A percentile compares a stretch with the other conserved stretches of the same genome.
These are phyloP conservation scores for Columba guinea DNA, from an alignment of 2,797 vertebrate genomes.

Conservation along the genomic window DNA sequence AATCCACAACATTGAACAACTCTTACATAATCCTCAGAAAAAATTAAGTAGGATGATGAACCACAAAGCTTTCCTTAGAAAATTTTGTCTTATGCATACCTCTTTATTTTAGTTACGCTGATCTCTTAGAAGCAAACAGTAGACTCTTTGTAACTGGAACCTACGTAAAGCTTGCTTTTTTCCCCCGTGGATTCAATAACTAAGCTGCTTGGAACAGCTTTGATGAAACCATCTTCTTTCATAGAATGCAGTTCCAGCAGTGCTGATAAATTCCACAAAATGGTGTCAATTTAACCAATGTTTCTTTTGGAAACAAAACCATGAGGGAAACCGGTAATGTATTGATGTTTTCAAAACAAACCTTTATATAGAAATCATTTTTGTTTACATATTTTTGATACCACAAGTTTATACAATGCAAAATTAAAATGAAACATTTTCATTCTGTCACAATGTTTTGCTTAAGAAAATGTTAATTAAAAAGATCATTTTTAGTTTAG, in stretches of 20 bases:
- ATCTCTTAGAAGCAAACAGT: constrained; percentile 3
- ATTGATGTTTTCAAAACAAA: neutral
- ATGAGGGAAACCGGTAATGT: neutral
- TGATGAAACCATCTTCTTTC: constrained; percentile 9
- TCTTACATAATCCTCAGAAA: constrained; percentile 12
- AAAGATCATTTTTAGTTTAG: neutral
- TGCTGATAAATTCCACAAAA: constrained; percentile 14
- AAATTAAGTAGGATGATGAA: constrained; percentile 22
- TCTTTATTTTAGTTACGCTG: constrained; percentile 22
- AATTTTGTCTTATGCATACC: constrained; percentile 11
- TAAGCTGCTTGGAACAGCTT: constrained; percentile 22
- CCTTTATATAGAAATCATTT: neutral
- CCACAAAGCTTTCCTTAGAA: constrained; percentile 21
- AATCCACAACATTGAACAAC: neutral
- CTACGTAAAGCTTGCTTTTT: neutral
- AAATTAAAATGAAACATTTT: neutral
- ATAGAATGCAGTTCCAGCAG: neutral
- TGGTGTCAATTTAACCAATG: neutral
- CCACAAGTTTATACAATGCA: neutral
- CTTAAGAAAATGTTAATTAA: neutral
- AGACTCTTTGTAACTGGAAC: constrained; percentile 11
- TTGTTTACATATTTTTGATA: neutral
- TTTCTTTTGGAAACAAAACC: neutral
- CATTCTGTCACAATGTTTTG: neutral
- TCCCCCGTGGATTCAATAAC: constrained; percentile 3